Percentiles rank a stretch among this genome's conserved stretches.
These are phyloP conservation scores for Caracal caracal DNA, from an alignment of 2,113 vertebrate species.

Conservation along the genomic window DNA sequence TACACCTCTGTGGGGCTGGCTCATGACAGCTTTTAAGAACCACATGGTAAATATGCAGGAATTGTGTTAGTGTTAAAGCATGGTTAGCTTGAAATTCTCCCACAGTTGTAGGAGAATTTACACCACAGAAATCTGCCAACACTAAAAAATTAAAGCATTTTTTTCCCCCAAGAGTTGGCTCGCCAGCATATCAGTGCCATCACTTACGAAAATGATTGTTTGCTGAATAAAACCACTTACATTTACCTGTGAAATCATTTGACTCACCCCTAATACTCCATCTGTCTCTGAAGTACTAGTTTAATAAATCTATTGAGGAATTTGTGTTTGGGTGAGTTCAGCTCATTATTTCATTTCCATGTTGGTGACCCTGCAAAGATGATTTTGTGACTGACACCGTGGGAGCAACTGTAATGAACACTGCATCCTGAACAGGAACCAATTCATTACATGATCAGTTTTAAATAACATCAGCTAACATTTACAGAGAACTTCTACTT, in stretches of 20 bases:
- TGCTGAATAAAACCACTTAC: conserved; percentile 18
- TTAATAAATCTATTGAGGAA: neutral
- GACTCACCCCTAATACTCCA: neutral
- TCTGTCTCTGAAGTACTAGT: neutral
- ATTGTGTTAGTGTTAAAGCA: neutral
- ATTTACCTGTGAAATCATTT: conserved; percentile 10
- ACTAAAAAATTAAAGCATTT: neutral
- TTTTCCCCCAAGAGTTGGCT: neutral
- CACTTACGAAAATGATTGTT: conserved; percentile 21
- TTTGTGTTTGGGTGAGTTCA: neutral
- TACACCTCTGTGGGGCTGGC: accelerated
- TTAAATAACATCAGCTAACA: neutral
- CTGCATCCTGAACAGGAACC: neutral
- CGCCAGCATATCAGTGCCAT: neutral
- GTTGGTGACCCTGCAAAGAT: neutral
- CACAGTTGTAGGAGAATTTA: neutral
- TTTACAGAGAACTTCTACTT: neutral
- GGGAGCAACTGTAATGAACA: neutral
- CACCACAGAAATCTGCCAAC: neutral
- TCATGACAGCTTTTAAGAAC: neutral
- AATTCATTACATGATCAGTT: neutral
- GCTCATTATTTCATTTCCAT: neutral
- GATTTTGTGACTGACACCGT: neutral
- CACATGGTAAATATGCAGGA: neutral
- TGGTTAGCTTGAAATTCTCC: neutral